phyloP scores from a whole-genome alignment of 2,888 invertebrate genomes.

The Andrena hattorfiana region DNA sequence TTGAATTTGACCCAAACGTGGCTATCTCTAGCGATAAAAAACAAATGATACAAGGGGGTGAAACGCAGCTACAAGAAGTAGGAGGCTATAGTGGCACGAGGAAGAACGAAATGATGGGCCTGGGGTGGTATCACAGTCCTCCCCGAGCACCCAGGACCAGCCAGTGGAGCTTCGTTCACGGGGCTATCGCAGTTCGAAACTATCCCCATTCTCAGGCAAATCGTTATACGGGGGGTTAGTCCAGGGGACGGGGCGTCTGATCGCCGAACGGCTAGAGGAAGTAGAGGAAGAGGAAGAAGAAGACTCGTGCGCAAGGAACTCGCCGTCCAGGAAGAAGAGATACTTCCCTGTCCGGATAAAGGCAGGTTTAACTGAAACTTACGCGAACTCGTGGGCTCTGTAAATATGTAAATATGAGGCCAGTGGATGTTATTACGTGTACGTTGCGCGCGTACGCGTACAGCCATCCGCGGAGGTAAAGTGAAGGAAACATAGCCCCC shows the following conservation, averaged over 20 bases:
- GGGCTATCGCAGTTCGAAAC: slow-evolving; percentile 38
- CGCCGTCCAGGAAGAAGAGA: slow-evolving; percentile 52
- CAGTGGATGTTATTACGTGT: slow-evolving; percentile 75
- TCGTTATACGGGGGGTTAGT: slow-evolving; percentile 23
- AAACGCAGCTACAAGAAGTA: no score
- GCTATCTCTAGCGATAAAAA: no score
- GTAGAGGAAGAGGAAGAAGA: neutral
- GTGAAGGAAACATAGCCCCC: slow-evolving; percentile 14
- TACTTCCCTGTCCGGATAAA: slow-evolving; percentile 64
- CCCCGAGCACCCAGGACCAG: slow-evolving; percentile 20
- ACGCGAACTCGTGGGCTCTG: slow-evolving; percentile 70
- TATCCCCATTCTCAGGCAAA: slow-evolving; percentile 43
- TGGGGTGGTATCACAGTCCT: slow-evolving; percentile 16
- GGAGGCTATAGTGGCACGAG: no score
- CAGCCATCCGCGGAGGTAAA: slow-evolving; percentile 43
- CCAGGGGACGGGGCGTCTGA: slow-evolving; percentile 6
- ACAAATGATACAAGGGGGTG: no score
- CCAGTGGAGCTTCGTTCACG: slow-evolving; percentile 30
- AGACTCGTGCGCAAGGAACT: slow-evolving; percentile 42
- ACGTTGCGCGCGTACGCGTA: slow-evolving; percentile 28
- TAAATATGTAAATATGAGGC: slow-evolving; percentile 80
- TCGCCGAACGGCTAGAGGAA: slow-evolving; percentile 17
- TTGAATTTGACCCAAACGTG: no score
- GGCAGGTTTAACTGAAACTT: slow-evolving; percentile 73
- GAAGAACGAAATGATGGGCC: no score